Evolutionary conservation across 2,797 vertebrate species (phyloP).

Genomic region (Enteromius argenteus): DNA sequence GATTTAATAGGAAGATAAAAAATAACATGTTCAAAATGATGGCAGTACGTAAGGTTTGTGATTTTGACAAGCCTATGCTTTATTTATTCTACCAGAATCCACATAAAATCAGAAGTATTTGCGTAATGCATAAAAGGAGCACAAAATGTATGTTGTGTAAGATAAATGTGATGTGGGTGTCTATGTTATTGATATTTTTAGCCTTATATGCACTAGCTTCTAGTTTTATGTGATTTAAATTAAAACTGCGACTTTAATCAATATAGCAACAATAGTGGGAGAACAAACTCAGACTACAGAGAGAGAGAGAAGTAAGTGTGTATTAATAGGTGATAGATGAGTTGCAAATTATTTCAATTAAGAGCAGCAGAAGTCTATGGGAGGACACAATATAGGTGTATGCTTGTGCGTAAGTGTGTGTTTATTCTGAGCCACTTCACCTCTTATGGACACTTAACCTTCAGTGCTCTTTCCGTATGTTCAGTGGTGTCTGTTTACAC

Average conservation of each 20-base stretch:
- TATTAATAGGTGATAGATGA: background rate
- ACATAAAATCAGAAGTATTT: background rate
- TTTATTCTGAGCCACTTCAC: constrained; percentile 17
- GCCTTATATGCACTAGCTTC: background rate
- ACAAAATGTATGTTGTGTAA: background rate
- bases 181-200: background rate
- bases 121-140: background rate
- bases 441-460: constrained; percentile 12
- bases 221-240: background rate
- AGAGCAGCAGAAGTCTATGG: background rate
- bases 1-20: background rate
- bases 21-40: background rate
- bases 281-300: background rate
- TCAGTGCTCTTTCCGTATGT: background rate
- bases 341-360: background rate
- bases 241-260: background rate
- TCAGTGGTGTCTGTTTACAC: constrained; percentile 42
- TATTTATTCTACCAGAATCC: background rate
- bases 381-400: constrained; percentile 14
- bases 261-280: background rate
- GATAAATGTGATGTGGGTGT: background rate
- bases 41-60: background rate
- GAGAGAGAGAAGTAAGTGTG: background rate
- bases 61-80: background rate
- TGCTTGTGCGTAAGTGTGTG: constrained; percentile 4